These are phyloP conservation scores for Mormyrus iriodes DNA, from an alignment of 2,113 vertebrate genomes.

Conservation along the genomic window DNA sequence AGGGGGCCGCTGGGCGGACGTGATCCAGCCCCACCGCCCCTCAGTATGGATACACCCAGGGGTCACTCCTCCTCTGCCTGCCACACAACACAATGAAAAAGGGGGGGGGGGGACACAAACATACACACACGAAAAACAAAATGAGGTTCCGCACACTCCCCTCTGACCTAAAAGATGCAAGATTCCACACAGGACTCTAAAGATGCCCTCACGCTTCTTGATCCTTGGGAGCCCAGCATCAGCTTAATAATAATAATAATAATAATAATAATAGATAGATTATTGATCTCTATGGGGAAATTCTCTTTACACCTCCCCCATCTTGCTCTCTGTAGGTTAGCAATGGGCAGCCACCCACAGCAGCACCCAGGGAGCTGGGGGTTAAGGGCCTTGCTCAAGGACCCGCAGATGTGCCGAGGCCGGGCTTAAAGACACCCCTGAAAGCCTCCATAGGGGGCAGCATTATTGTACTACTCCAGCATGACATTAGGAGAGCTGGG, in stretches of 20 bases:
- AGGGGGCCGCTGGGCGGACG: background rate
- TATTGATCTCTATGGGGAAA: no score
- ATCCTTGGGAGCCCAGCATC: background rate
- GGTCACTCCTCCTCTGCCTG: constrained; percentile 77
- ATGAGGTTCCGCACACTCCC: background rate
- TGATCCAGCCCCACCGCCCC: constrained; percentile 59
- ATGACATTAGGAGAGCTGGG: background rate
- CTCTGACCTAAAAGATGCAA: constrained; percentile 18
- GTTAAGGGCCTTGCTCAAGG: no score
- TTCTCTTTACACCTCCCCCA: no score
- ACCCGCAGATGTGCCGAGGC: no score
- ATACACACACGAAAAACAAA: background rate
- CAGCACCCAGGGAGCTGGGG: no score
- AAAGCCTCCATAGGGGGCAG: background rate
- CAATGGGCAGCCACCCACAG: no score
- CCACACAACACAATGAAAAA: constrained; percentile 69
- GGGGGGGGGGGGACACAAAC: background rate
- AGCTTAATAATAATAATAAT: no score
- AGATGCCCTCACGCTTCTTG: background rate
- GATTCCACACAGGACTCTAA: background rate
- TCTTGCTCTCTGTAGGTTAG: no score
- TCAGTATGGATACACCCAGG: constrained; percentile 68
- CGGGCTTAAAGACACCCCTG: background rate
- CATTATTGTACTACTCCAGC: background rate
- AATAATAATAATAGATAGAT: no score